Conservation (phyloP, 2,797 vertebrate genomes). For the Argyrosomus regius region DNA sequence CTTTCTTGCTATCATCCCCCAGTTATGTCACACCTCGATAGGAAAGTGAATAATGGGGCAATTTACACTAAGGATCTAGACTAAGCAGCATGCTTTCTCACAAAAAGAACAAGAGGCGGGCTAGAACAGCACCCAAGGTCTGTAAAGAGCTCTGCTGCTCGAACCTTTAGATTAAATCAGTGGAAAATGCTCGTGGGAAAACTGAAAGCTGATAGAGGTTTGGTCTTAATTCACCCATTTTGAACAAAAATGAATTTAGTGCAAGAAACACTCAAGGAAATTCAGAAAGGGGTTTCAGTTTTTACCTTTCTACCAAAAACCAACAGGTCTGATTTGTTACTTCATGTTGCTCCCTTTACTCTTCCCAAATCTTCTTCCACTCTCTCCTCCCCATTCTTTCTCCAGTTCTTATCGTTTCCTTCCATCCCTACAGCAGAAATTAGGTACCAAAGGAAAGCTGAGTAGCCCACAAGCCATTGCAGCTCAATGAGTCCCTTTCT, state of each 20-base stretch:
- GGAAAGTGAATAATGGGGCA: constrained; percentile 61
- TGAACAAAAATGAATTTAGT: constrained; percentile 36
- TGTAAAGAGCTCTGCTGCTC: constrained; percentile 39
- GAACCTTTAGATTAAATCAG: constrained; percentile 56
- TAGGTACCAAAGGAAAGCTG: constrained; percentile 14
- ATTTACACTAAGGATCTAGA: constrained; percentile 52
- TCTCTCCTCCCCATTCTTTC: neutral
- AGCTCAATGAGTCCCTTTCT: constrained; percentile 29
- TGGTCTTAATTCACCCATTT: constrained; percentile 39
- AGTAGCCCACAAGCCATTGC: constrained; percentile 5
- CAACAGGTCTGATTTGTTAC: neutral
- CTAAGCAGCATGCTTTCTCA: constrained; percentile 42
- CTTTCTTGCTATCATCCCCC: constrained; percentile 13
- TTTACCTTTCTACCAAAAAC: constrained; percentile 20
- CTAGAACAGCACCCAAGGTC: constrained; percentile 31
- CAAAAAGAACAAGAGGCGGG: constrained; percentile 38
- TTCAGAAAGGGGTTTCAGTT: neutral
- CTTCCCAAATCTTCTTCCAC: neutral
- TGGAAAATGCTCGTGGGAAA: constrained; percentile 45
- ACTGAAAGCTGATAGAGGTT: constrained; percentile 33
- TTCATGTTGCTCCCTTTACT: neutral
- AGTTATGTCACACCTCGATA: constrained; percentile 48
- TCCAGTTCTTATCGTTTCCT: constrained; percentile 2
- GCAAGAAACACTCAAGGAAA: neutral
- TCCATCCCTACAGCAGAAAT: constrained; percentile 9